Evolutionary conservation across 2,888 invertebrate species (phyloP), one percentile per base, ranked within the genome.

Genomic region (Microplitis deprimator): DNA sequence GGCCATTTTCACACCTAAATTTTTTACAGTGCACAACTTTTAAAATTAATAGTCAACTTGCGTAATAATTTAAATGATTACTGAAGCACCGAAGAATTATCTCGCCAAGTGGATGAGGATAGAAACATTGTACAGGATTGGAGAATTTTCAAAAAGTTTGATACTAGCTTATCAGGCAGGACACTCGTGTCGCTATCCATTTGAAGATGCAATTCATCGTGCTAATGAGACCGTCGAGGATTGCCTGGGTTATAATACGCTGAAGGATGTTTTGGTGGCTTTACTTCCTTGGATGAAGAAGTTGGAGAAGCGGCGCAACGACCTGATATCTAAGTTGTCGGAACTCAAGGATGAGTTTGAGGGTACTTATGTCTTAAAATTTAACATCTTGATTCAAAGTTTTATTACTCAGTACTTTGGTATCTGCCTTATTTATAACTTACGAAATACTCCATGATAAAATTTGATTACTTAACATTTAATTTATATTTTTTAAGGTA

Each of bases 161-260:
- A 80, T 86, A 40, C 82, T 87, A 72, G 88, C 88, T 6, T 80
- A 89, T 68, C 84, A 81, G 29, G 88, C 87, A 13, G 79, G 79
- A 60, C 79, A 68, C 64, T 77, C 80, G 5, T 82, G 78, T 17
- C 80, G 75, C 40, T 80, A 75, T 50, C 84, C 83, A 16, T 87
- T 87, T 68, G 83, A 83, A 69, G 81, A 82, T 68, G 84, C 83
- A 1, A 82, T 88, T 13, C 83, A 81, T 41, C 84, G 85, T 68
- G 86, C 83, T 1, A 85, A 83, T 74, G 86, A 87, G 80, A 86
- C 87, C 1, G 80, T 88, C 71, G 86, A 88, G 79, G 84, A 87
- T 79, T 88, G 88, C 80, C 82, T 87, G 64, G 89, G 89, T 6
- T 80, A 75, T 13, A 87, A 89, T 73, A 86, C 85, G 1, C 81